Percentiles rank a stretch among this genome's conserved stretches.
Conservation (phyloP, 2,888 invertebrate genomes). For the Drosophila kanekoi region DNA sequence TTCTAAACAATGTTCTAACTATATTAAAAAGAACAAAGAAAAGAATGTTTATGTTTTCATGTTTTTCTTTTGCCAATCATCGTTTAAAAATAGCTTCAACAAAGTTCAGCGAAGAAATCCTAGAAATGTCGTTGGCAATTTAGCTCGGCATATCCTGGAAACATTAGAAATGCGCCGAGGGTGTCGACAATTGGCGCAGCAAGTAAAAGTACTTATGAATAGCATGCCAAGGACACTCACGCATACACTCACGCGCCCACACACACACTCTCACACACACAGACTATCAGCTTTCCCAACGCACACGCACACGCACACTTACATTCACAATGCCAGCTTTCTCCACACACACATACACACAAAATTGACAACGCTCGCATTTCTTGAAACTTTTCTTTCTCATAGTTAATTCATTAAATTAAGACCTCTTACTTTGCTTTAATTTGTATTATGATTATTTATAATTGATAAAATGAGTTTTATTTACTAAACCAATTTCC, state of each 20-base stretch:
- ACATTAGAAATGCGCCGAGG: slow-evolving; percentile 66
- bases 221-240: slow-evolving; percentile 62
- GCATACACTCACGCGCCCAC: slow-evolving; percentile 1
- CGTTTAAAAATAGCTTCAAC: slow-evolving; percentile 49
- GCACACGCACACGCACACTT: not conserved
- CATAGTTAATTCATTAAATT: slow-evolving; percentile 56
- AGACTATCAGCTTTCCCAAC: not conserved
- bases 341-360: too few relatives aligned
- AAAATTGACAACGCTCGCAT: too few relatives aligned
- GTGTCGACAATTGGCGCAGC: slow-evolving; percentile 40
- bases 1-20: too few relatives aligned
- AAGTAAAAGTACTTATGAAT: slow-evolving; percentile 58
- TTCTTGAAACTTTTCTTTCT: not conserved
- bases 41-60: not conserved
- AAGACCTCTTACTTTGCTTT: slow-evolving; percentile 10
- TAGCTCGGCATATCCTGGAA: slow-evolving; percentile 59
- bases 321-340: not conserved
- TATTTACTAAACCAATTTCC: slow-evolving; percentile 13
- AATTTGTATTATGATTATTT: slow-evolving; percentile 7
- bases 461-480: slow-evolving; percentile 33
- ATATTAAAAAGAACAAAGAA: too few relatives aligned
- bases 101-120: slow-evolving; percentile 52
- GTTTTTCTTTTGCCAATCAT: slow-evolving; percentile 11
- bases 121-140: slow-evolving; percentile 62
- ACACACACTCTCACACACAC: not conserved